phyloP scores from a whole-genome alignment of 2,888 invertebrate genomes.

The Drosophila atroscutellata region DNA sequence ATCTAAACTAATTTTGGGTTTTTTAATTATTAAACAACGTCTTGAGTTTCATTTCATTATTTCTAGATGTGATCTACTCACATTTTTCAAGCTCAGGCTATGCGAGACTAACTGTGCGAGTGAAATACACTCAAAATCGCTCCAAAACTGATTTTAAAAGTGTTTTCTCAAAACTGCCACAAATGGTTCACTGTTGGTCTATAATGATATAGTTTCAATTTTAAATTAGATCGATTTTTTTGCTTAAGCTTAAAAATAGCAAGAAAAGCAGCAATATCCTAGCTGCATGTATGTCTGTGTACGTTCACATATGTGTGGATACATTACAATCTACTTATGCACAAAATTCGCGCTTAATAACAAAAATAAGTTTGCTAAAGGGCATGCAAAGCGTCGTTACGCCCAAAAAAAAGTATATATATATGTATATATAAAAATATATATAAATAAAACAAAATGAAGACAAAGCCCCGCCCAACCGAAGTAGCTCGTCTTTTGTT shows the following conservation, averaged over 20 bases:
- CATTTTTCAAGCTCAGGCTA: background rate
- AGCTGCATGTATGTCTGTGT: background rate
- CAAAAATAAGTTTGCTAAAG: constrained; percentile 2
- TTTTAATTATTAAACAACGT: constrained; percentile 54
- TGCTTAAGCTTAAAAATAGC: background rate
- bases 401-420: background rate
- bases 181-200: background rate
- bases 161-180: background rate
- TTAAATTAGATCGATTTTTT: background rate
- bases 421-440: background rate
- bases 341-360: background rate
- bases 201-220: background rate
- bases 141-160: too few species aligned
- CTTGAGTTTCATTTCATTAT: constrained; percentile 45
- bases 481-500: constrained; percentile 15
- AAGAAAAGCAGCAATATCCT: background rate
- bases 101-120: background rate
- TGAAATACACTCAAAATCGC: background rate
- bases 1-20: constrained; percentile 61
- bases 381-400: constrained; percentile 26
- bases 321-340: constrained; percentile 5
- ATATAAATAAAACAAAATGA: background rate
- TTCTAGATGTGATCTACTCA: constrained; percentile 5
- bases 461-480: constrained; percentile 9
- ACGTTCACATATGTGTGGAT: background rate